Percentiles rank a stretch among this genome's conserved stretches.
These are phyloP conservation scores for Syngnathoides biaculeatus DNA, from an alignment of 2,113 vertebrate species.

Conservation along the genomic window DNA sequence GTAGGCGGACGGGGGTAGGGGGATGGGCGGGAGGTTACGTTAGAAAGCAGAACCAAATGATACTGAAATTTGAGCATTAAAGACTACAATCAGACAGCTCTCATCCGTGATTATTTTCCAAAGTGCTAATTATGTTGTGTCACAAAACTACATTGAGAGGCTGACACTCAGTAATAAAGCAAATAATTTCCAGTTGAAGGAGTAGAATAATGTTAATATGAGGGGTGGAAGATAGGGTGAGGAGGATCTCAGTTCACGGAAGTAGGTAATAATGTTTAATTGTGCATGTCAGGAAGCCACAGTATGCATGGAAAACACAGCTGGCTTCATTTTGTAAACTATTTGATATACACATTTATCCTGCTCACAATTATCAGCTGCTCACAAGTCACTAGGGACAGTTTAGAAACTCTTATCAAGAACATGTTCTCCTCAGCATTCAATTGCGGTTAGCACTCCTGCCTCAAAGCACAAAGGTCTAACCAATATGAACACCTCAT, in stretches of 20 bases:
- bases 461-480: neutral
- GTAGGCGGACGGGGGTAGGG: slow-evolving; percentile 53
- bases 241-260: slow-evolving; percentile 98
- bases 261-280: slow-evolving; percentile 99
- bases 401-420: slow-evolving; percentile 83
- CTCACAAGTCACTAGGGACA: slow-evolving; percentile 88
- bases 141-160: slow-evolving; percentile 90
- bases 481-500: neutral
- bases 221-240: slow-evolving; percentile 93
- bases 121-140: slow-evolving; percentile 97
- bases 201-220: slow-evolving; percentile 99
- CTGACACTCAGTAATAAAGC: slow-evolving; percentile 99
- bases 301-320: slow-evolving; percentile 99
- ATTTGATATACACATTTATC: slow-evolving; percentile 99
- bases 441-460: slow-evolving; percentile 64
- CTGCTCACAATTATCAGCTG: slow-evolving; percentile 90
- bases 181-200: slow-evolving; percentile 99
- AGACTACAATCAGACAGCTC: slow-evolving; percentile 84
- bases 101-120: slow-evolving; percentile 93
- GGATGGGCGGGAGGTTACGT: too few relatives aligned
- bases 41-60: slow-evolving; percentile 59
- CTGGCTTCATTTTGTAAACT: slow-evolving; percentile 99
- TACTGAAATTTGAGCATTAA: slow-evolving; percentile 92
- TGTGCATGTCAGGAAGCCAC: slow-evolving; percentile 99
- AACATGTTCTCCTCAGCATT: slow-evolving; percentile 60